These are phyloP conservation scores for Erannis defoliaria DNA, from an alignment of 2,888 invertebrate species.

Conservation along the genomic window DNA sequence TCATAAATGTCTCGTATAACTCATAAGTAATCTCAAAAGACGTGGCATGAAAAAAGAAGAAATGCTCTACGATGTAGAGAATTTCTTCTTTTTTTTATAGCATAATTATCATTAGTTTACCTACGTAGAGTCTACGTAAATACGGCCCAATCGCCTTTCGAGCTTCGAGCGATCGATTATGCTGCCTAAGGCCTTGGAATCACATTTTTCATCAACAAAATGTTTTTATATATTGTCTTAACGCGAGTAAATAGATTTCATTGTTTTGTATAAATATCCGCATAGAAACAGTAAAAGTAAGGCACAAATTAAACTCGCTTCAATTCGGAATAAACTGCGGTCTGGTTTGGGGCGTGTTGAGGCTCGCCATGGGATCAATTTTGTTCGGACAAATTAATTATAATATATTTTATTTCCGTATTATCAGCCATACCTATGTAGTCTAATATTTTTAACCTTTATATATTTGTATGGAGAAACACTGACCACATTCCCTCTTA, in stretches of 20 bases:
- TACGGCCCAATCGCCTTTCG: too few relatives aligned
- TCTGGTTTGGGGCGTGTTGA: conserved; percentile 6
- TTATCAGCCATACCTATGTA: neutral
- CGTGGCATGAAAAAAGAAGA: too few relatives aligned
- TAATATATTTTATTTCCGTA: neutral
- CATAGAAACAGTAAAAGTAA: conserved; percentile 15
- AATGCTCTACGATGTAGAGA: too few relatives aligned
- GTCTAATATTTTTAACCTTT: too few relatives aligned
- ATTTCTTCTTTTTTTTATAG: too few relatives aligned
- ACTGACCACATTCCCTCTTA: too few relatives aligned
- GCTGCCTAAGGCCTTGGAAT: neutral
- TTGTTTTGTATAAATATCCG: neutral
- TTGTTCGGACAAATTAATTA: conserved; percentile 1
- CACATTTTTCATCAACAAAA: neutral
- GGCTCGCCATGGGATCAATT: neutral
- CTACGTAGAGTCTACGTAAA: too few relatives aligned
- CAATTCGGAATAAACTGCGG: neutral
- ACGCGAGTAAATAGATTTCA: neutral
- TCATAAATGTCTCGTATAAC: too few relatives aligned
- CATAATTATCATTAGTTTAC: too few relatives aligned
- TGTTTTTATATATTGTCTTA: neutral
- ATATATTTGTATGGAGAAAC: too few relatives aligned
- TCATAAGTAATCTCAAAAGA: too few relatives aligned
- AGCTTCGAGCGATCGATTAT: too few relatives aligned
- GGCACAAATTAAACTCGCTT: conserved; percentile 2